Base-by-base conservation (phyloP, 2,113 vertebrate species). In the Menidia beryllina region DNA sequence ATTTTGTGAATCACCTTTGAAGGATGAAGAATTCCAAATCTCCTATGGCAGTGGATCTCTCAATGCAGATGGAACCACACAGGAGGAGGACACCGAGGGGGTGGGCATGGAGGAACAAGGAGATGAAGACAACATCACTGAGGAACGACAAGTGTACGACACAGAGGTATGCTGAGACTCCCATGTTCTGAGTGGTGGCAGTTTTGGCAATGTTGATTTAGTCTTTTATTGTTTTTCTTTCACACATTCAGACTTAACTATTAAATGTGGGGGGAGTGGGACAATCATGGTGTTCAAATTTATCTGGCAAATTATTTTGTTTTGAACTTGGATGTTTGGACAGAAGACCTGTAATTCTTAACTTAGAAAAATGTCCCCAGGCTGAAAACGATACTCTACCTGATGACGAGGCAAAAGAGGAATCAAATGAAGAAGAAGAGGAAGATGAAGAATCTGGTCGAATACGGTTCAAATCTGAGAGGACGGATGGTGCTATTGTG, bases 381-480 rank as follows among this genome's bases (percentile, higher is more conserved):
- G 88, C 90, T 70, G 92, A 93, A 79, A 92, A 94, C 69, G 94
- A 96, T 66, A 89, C 87, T 60, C 85, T 95, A 34, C 90, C 91
- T 43, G 92, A 95, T 48, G 92, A 95, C 38, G 94, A 96, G 64
- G 84, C 93, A 11, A 97, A 95, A 51, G 97, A 99, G 70, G 98
- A 98, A 63, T 97, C 97, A 0, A 96, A 99, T 0, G 94, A 95
- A 36, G 94, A 95, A 24, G 95, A 95, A 0, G 97, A 99, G 2
- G 97, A 99, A 0, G 94, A 96, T 0, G 96, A 96, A 84, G 96
- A 95, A 48, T 97, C 96, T 36, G 96, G 96, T 15, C 94, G 98
- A 52, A 86, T 96, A 15, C 95, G 98, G 19, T 99, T 99, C 86
- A 98, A 97, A 91, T 98, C 96, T 0, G 98, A 99, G 80, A 94